Percentiles rank a stretch among this genome's conserved stretches.
Conservation (phyloP, 2,113 vertebrate genomes). For the Polypterus bichir region DNA sequence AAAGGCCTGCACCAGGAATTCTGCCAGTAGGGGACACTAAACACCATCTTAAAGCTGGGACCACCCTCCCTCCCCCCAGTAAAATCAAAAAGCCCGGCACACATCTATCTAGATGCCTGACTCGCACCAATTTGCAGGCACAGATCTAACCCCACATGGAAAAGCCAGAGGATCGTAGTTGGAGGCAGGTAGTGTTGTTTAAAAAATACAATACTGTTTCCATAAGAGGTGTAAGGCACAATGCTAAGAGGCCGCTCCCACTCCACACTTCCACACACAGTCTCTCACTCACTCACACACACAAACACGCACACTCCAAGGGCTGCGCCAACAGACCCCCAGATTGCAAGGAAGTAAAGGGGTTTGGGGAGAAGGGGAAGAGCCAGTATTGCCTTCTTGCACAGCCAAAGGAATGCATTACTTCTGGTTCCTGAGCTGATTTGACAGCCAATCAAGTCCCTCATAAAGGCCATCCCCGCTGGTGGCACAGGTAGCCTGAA, state of each 20-base stretch:
- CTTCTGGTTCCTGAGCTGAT: conserved; percentile 56
- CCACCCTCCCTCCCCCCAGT: too few relatives aligned
- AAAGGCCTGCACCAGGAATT: too few relatives aligned
- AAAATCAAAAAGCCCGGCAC: too few relatives aligned
- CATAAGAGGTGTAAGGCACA: conserved; percentile 45
- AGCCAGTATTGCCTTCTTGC: conserved; percentile 31
- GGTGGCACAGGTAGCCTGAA: conserved; percentile 67
- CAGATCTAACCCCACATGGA: too few relatives aligned
- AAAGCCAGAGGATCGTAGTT: too few relatives aligned
- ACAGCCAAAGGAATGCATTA: conserved; percentile 41
- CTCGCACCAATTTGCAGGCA: too few relatives aligned
- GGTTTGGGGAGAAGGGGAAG: conserved; percentile 32
- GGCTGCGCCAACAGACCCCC: conserved; percentile 42
- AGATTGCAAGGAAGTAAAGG: conserved; percentile 17
- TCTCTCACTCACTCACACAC: conserved; percentile 16
- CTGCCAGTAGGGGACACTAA: too few relatives aligned
- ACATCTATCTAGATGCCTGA: too few relatives aligned
- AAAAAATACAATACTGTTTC: conserved; percentile 42
- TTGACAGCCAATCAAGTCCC: conserved; percentile 68
- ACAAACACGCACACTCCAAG: conserved; percentile 17
- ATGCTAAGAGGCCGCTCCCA: conserved; percentile 37
- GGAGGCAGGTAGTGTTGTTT: conserved; percentile 35
- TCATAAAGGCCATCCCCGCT: conserved; percentile 65
- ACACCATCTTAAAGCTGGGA: too few relatives aligned
- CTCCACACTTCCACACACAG: conserved; percentile 33